Conservation (phyloP, 2,797 vertebrate genomes). For the Streptopelia turtur region DNA sequence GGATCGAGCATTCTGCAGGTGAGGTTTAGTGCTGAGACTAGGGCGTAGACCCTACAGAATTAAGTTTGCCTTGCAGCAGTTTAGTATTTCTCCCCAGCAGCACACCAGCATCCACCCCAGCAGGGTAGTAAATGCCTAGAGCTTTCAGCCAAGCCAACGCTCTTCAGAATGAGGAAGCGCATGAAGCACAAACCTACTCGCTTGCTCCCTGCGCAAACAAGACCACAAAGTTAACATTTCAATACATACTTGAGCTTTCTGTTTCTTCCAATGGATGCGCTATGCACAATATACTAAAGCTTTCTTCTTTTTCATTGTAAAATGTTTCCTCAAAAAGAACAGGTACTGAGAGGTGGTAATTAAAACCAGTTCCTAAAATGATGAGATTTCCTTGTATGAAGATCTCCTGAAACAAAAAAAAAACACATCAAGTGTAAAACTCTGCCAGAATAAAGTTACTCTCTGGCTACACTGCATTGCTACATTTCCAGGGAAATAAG, state of each 20-base stretch:
- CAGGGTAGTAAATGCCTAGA: neutral
- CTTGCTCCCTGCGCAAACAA: neutral
- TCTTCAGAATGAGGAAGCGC: neutral
- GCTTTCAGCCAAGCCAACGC: neutral
- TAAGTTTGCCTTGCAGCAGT: neutral
- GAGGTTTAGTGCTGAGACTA: neutral
- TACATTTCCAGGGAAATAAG: neutral
- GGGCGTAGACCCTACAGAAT: neutral
- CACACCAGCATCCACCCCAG: neutral
- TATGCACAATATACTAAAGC: conserved; percentile 93
- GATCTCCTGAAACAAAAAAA: conserved; percentile 81
- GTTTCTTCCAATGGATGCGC: conserved; percentile 84
- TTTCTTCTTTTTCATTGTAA: conserved; percentile 96
- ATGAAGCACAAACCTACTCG: neutral
- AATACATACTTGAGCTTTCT: conserved; percentile 74
- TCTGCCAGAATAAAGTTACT: neutral
- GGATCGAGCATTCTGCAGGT: neutral
- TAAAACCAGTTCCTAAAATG: conserved; percentile 85
- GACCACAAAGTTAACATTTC: neutral
- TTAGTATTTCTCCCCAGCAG: neutral
- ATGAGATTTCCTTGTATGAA: conserved; percentile 89
- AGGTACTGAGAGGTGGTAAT: conserved; percentile 79
- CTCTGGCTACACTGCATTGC: neutral
- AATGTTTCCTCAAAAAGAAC: conserved; percentile 98
- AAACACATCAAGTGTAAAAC: neutral